Evolutionary conservation across 1,140 invertebrate species (phyloP), one percentile per base, ranked within the genome.

Genomic region (Venturia canescens): DNA sequence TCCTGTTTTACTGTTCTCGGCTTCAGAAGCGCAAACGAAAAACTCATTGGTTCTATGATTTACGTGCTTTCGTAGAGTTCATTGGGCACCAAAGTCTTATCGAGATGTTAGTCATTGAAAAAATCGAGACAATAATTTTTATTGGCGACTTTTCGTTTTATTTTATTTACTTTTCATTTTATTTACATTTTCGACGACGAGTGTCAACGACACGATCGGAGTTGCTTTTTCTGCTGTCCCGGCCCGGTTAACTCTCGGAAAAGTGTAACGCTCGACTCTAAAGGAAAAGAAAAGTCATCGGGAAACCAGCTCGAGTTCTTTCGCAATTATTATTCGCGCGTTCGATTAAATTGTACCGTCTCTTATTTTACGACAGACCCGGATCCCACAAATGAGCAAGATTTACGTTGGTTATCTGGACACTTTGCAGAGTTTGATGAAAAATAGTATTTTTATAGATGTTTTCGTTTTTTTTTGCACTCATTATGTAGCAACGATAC

Each of bases 251-350:
- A 78, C 57, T 50, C 38, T 27, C 74, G 74, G n/a, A 53, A 80
- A 53, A 80, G 76, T 78, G 69, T 83, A 83, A 83, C 79, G 75
- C 74, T 78, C 60, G 82, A 83, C 75, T 77, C 57, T 77, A 83
- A 83, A 80, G 69, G 67, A 83, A 83, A 83, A 83, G 78, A 78
- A 83, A 74, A 80, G 82, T 79, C 21, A 80, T 76, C 63, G 79
- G 63, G 63, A 69, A 80, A 74, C 77, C 50, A 82, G 70, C 44
- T 71, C 63, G 26, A 78, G 57, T 48, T 70, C 31, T 72, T 50
- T 60, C 63, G 66, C 31, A 71, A 71, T 53, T 7, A 53, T 53
- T 53, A 53, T 53, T 53, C 16, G 18, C 18, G 50, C 6, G 7
- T 53, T 53, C 50, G 50, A 44, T 53, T 53, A 16, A 53, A 53